These are phyloP conservation scores for Vespertilio murinus DNA, from an alignment of 2,797 vertebrate species.

Conservation along the genomic window DNA sequence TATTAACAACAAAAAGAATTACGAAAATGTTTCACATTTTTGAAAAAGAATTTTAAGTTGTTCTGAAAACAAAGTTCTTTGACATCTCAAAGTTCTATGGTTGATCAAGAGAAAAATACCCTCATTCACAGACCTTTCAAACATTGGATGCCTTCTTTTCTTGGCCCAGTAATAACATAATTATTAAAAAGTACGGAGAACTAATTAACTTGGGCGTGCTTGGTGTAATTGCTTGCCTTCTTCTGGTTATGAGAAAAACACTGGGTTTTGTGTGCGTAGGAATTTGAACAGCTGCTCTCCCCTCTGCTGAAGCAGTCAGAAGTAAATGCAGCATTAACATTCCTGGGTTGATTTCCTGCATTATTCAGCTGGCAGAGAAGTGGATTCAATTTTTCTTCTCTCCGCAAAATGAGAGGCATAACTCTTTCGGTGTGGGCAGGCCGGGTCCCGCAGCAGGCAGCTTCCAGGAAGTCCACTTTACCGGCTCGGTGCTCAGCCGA, in stretches of 20 bases:
- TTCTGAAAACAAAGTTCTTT: conserved; percentile 54
- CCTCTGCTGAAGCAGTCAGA: conserved; percentile 49
- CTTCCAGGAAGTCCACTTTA: background rate
- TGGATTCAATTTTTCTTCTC: conserved; percentile 50
- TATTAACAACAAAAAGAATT: conserved; percentile 25
- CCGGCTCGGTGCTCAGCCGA: background rate
- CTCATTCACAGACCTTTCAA: conserved; percentile 16
- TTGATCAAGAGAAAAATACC: conserved; percentile 46
- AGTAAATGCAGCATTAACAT: conserved; percentile 67
- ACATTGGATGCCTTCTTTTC: conserved; percentile 31
- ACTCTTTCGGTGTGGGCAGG: conserved; percentile 6
- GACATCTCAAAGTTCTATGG: conserved; percentile 44
- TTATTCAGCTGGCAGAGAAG: conserved; percentile 68
- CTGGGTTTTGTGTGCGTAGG: conserved; percentile 52
- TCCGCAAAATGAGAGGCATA: conserved; percentile 54
- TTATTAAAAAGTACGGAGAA: conserved; percentile 46
- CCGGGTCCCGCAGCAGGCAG: background rate
- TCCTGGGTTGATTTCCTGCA: conserved; percentile 69
- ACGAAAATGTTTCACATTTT: conserved; percentile 49
- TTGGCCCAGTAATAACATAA: conserved; percentile 56
- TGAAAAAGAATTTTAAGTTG: conserved; percentile 19
- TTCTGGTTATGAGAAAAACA: conserved; percentile 66
- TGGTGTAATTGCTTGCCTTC: conserved; percentile 60
- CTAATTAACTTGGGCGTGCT: conserved; percentile 58
- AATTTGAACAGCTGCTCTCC: conserved; percentile 69